Evolutionary conservation across 2,888 invertebrate species (phyloP).

Genomic region (Acleris literana): DNA sequence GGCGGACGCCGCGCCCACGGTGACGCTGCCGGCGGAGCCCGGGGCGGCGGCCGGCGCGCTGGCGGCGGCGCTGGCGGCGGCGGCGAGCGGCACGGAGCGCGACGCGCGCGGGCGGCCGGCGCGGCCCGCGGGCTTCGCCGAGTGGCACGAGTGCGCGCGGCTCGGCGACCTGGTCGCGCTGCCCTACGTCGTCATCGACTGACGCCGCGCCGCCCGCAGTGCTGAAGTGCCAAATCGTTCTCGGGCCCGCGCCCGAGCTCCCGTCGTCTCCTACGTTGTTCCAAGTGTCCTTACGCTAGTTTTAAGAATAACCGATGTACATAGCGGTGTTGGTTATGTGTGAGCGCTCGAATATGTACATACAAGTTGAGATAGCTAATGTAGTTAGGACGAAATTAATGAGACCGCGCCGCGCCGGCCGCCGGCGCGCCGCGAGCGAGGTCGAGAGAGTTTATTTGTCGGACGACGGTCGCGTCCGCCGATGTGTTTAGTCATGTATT

Average conservation of each 20-base stretch:
- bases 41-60: slow-evolving; percentile 38
- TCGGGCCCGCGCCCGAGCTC: slow-evolving; percentile 48
- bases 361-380: slow-evolving; percentile 54
- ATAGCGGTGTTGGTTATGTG: slow-evolving; percentile 45
- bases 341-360: slow-evolving; percentile 62
- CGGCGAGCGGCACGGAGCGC: slow-evolving; percentile 38
- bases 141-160: slow-evolving; percentile 95
- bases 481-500: slow-evolving; percentile 58
- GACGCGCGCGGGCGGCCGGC: slow-evolving; percentile 61
- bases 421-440: not conserved
- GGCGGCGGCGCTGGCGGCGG: slow-evolving; percentile 42
- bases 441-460: too few relatives aligned
- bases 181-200: slow-evolving; percentile 98
- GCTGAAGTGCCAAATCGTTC: slow-evolving; percentile 43
- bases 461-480: slow-evolving; percentile 39
- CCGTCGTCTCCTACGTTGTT: slow-evolving; percentile 52
- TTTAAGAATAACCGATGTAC: slow-evolving; percentile 58
- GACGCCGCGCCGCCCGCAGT: slow-evolving; percentile 52
- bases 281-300: slow-evolving; percentile 80
- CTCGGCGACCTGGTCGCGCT: slow-evolving; percentile 94
- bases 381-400: slow-evolving; percentile 50
- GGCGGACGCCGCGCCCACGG: slow-evolving; percentile 56
- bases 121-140: slow-evolving; percentile 86
- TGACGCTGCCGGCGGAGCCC: slow-evolving; percentile 47
- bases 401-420: slow-evolving; percentile 32